Evolutionary conservation across 1,140 invertebrate species (phyloP).

Genomic region (Ceratosolen solmsi): DNA sequence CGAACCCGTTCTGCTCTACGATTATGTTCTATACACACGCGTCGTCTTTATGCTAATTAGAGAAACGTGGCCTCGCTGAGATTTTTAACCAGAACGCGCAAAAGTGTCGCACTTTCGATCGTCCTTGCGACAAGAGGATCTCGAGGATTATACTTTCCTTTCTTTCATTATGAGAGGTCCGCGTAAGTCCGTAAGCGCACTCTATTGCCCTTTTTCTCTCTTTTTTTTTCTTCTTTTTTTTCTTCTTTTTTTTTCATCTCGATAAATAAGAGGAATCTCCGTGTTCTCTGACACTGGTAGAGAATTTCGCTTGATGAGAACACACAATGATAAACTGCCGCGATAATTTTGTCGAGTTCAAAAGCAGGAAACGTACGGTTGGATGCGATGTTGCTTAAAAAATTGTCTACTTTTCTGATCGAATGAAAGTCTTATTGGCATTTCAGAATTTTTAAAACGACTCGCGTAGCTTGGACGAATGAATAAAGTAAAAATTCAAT

Average conservation of each 20-base stretch:
- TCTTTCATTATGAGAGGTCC: not conserved
- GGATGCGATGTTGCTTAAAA: not conserved
- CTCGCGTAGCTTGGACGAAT: not conserved
- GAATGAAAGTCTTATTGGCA: not conserved
- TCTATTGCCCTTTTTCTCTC: too few species aligned
- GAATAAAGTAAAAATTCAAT: not conserved
- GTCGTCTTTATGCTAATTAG: conserved; percentile 35
- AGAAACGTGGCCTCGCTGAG: not conserved
- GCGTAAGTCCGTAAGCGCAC: not conserved
- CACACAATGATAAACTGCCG: not conserved
- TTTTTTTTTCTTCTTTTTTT: not conserved
- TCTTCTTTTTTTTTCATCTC: not conserved
- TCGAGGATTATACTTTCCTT: not conserved
- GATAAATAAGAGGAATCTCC: not conserved
- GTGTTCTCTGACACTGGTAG: not conserved
- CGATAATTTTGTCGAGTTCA: not conserved
- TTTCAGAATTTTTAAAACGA: not conserved
- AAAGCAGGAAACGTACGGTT: not conserved
- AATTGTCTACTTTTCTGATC: not conserved
- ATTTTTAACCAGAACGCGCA: conserved; percentile 9
- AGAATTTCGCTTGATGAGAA: not conserved
- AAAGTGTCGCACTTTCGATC: not conserved
- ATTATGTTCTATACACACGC: not conserved
- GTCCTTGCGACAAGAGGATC: not conserved
- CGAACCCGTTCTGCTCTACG: not conserved